These are phyloP conservation scores for Dendroctonus valens DNA, from an alignment of 1,140 invertebrate genomes.

Conservation along the genomic window DNA sequence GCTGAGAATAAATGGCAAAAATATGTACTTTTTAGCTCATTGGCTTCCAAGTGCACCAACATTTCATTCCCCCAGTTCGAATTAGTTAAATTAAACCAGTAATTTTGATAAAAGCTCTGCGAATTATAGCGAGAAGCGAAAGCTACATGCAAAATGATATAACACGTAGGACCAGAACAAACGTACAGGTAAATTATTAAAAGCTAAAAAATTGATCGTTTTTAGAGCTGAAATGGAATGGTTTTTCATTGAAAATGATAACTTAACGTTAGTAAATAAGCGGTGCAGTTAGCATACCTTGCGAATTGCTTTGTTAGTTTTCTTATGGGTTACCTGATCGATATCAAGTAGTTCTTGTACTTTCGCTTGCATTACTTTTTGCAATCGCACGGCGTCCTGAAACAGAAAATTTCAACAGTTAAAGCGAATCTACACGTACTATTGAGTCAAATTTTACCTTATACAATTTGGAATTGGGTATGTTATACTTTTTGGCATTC, in stretches of 20 bases:
- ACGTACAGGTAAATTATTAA: too few relatives aligned
- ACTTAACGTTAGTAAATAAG: constrained; percentile 9
- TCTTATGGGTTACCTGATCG: constrained; percentile 66
- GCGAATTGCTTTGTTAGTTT: constrained; percentile 49
- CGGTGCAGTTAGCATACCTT: constrained; percentile 51
- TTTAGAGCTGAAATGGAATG: too few relatives aligned
- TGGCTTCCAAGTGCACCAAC: too few relatives aligned
- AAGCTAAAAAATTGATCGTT: too few relatives aligned
- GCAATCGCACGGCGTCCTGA: constrained; percentile 74
- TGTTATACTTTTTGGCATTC: constrained; percentile 94
- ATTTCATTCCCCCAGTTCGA: too few relatives aligned
- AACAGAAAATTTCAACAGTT: constrained; percentile 1
- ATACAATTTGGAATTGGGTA: constrained; percentile 83
- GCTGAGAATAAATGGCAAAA: constrained; percentile 43
- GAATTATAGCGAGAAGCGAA: too few relatives aligned
- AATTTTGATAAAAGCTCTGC: too few relatives aligned
- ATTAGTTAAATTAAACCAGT: too few relatives aligned
- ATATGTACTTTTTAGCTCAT: not conserved
- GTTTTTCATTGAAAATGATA: too few relatives aligned
- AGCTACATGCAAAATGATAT: too few relatives aligned
- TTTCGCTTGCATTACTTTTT: constrained; percentile 81
- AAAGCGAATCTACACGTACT: constrained; percentile 30
- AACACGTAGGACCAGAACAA: too few relatives aligned
- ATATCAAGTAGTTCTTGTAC: constrained; percentile 80
- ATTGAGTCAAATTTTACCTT: constrained; percentile 55